Conservation (phyloP, 2,888 invertebrate species). For the Nymphalis urticae region DNA sequence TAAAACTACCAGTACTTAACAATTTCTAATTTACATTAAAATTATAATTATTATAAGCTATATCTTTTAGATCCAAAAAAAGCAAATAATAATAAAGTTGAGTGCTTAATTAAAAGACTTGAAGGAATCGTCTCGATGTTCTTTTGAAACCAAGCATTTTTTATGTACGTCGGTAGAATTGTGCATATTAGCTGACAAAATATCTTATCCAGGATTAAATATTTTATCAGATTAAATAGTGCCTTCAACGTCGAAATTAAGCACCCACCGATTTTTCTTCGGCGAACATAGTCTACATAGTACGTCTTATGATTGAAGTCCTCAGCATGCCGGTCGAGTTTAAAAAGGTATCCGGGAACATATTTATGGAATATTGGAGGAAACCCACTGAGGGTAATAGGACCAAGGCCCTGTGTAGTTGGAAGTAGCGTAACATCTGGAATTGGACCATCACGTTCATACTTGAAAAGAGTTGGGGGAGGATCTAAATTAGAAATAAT, state of each 20-base stretch:
- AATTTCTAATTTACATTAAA: conserved; percentile 25
- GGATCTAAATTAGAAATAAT: conserved; percentile 61
- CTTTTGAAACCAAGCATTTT: conserved; percentile 49
- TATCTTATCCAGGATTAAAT: conserved; percentile 15
- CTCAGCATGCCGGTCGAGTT: conserved; percentile 71
- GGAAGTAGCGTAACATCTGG: conserved; percentile 64
- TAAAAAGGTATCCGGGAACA: conserved; percentile 75
- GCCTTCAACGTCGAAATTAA: conserved; percentile 74
- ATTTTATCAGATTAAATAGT: conserved; percentile 44
- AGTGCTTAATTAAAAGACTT: conserved; percentile 75
- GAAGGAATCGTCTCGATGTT: conserved; percentile 67
- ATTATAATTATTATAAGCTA: conserved; percentile 25
- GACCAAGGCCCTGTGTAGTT: conserved; percentile 65
- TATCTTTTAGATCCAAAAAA: conserved; percentile 29
- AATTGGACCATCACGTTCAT: conserved; percentile 72
- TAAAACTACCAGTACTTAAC: conserved; percentile 22
- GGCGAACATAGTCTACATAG: conserved; percentile 79
- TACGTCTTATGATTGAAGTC: conserved; percentile 77
- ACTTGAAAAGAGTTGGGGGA: conserved; percentile 68
- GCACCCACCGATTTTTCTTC: conserved; percentile 80
- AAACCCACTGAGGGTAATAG: conserved; percentile 70
- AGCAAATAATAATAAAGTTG: conserved; percentile 52
- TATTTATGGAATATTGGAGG: conserved; percentile 76
- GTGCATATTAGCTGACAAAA: conserved; percentile 29
- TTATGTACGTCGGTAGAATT: conserved; percentile 13